phyloP scores from a whole-genome alignment of 2,113 vertebrate genomes.

The Rhagologus leucostigma region DNA sequence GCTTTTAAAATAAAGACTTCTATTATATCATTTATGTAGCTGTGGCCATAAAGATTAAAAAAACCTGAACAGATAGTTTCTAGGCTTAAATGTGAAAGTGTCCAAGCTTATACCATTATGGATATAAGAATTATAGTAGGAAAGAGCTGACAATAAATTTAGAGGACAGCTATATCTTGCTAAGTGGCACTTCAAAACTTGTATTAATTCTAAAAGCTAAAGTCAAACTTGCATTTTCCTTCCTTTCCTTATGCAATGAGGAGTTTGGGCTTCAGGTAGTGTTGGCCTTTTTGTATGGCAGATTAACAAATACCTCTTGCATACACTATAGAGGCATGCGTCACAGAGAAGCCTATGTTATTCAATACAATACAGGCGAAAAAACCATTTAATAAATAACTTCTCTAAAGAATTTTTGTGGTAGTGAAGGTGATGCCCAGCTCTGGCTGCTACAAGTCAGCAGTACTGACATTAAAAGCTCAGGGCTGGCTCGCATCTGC shows the following conservation, averaged over 20 bases:
- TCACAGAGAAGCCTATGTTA: not conserved
- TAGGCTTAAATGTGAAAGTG: not conserved
- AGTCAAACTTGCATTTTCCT: not conserved
- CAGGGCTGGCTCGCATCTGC: not conserved
- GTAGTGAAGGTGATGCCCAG: not conserved
- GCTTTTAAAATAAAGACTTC: conserved; percentile 40
- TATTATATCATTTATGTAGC: not conserved
- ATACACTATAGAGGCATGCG: not conserved
- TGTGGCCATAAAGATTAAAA: not conserved
- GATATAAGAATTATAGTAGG: not conserved
- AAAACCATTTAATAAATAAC: not conserved
- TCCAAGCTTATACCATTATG: not conserved
- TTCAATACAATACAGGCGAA: not conserved
- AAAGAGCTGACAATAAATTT: not conserved
- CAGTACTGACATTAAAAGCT: not conserved
- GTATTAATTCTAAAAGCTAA: not conserved
- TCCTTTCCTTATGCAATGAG: not conserved
- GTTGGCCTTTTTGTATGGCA: not conserved
- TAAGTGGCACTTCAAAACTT: not conserved
- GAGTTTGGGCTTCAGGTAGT: not conserved
- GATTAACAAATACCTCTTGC: not conserved
- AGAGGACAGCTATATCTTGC: not conserved
- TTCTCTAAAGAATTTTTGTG: not conserved
- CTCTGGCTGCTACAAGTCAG: not conserved
- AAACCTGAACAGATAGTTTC: not conserved